A percentile compares a stretch with the other conserved stretches of the same genome.
These are phyloP conservation scores for Acomys russatus DNA, from an alignment of 2,797 vertebrate species.

Conservation along the genomic window DNA sequence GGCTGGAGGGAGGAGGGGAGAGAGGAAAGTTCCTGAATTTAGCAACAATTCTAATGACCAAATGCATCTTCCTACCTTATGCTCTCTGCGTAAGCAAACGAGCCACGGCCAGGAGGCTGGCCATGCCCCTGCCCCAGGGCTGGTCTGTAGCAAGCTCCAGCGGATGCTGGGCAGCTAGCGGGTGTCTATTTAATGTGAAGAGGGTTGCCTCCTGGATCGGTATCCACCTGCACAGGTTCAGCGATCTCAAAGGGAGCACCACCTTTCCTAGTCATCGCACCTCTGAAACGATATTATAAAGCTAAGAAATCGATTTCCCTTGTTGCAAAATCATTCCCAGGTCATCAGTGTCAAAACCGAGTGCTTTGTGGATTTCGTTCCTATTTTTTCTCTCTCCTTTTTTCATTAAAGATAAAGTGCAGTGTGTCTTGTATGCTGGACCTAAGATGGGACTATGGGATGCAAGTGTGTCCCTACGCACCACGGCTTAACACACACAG, in stretches of 20 bases:
- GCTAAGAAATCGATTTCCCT: constrained; percentile 81
- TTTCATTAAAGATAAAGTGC: constrained; percentile 65
- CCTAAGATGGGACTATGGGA: constrained; percentile 46
- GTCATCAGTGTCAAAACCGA: constrained; percentile 72
- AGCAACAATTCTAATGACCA: not conserved
- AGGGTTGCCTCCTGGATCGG: constrained; percentile 52
- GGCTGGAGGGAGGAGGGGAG: not conserved
- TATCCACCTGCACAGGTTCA: constrained; percentile 12
- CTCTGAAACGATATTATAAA: constrained; percentile 64
- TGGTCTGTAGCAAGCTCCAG: constrained; percentile 14
- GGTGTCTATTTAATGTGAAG: constrained; percentile 44
- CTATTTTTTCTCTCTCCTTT: not conserved
- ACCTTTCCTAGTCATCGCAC: constrained; percentile 68
- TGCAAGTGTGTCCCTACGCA: not conserved
- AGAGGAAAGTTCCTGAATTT: not conserved
- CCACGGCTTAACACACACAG: constrained; percentile 38
- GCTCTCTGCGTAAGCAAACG: not conserved
- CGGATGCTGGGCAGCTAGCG: not conserved
- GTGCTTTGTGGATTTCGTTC: constrained; percentile 49
- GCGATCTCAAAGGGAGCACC: constrained; percentile 43
- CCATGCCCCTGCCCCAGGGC: not conserved
- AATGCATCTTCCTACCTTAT: not conserved
- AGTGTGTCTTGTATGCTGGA: constrained; percentile 61
- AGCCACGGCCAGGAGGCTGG: constrained; percentile 16
- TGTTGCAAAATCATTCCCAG: constrained; percentile 70